Base-by-base conservation (phyloP, 2,797 vertebrate species). In the Ficedula albicollis region DNA sequence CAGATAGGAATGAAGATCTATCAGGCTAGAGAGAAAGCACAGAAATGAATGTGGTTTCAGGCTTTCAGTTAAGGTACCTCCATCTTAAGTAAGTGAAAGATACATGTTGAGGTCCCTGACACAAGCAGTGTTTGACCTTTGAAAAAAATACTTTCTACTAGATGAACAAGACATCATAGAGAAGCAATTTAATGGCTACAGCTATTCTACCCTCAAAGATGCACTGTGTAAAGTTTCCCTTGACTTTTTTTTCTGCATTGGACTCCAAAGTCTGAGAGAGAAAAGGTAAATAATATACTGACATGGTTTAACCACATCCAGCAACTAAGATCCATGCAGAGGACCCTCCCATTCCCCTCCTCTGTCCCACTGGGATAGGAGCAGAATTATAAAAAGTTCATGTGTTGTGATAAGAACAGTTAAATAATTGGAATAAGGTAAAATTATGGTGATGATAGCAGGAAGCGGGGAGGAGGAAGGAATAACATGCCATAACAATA, bases 401-500 rank as follows among this genome's bases (percentile, higher is more conserved):
- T 26, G 10, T 8, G 10, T 23, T 64, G 12, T 0, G 0, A 12
- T 58, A 39, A 58, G n/a, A 46, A 11, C 14, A 19, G 21, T 39
- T 77, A 51, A 44, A 44, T 56, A 44, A 44, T 2, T 26, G 14
- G 13, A n/a, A 58, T 38, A 39, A 63, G 22, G 29, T 34, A 38
- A 70, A 63, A 69, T 19, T 18, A 22, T 51, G 29, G 26, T 34
- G 14, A 22, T 51, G 14, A 68, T 9, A 44, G 19, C 13, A 20
- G 54, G 54, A 68, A 59, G 7, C 0, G 4, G 9, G 22, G 3
- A 51, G n/a, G 13, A 59, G n/a, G 23, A 76, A 39, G n/a, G 14
- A 43, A 22, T n/a, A 63, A 51, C 6, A 44, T 30, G 4, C 26
- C 1, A 0, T 26, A 34, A 19, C 29, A 38, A 3, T 17, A 49